These are phyloP conservation scores for Ganaspis sp. DNA, from an alignment of 1,140 invertebrate genomes.

Conservation along the genomic window DNA sequence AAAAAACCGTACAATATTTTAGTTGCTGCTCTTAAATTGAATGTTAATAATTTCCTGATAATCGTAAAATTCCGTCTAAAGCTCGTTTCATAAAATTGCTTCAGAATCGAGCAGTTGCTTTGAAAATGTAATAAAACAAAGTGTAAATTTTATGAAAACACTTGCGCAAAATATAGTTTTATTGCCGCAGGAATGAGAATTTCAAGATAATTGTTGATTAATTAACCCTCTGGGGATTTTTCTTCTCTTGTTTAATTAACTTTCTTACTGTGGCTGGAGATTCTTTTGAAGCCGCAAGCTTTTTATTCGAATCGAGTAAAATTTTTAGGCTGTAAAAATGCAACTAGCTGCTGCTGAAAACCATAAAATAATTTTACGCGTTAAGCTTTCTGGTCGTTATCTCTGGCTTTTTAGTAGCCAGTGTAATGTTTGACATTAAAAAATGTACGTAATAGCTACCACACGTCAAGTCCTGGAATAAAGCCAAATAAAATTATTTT, in stretches of 20 bases:
- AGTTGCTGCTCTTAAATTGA: no score
- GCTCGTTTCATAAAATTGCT: no score
- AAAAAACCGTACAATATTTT: no score
- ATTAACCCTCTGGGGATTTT: background rate
- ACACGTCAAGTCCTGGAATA: conserved; percentile 25
- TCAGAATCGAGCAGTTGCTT: no score
- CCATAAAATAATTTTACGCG: conserved; percentile 13
- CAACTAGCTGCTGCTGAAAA: background rate
- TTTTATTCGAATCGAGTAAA: background rate
- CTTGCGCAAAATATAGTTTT: no score
- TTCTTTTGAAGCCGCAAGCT: background rate
- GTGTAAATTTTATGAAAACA: no score
- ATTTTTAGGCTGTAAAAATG: conserved; percentile 6
- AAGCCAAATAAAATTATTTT: conserved; percentile 26
- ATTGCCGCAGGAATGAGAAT: no score
- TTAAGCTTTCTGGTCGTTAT: conserved; percentile 32
- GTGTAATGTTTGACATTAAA: conserved; percentile 46
- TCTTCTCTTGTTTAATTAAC: background rate
- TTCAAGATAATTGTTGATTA: no score
- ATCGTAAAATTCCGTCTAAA: no score
- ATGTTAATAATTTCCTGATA: no score
- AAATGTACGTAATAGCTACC: conserved; percentile 41
- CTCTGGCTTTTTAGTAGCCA: conserved; percentile 32
- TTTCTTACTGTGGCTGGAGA: background rate
- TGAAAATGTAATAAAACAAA: no score